Percentiles rank a stretch among this genome's conserved stretches.
phyloP scores from a whole-genome alignment of 2,797 vertebrate genomes.

The Cossypha polioptera region DNA sequence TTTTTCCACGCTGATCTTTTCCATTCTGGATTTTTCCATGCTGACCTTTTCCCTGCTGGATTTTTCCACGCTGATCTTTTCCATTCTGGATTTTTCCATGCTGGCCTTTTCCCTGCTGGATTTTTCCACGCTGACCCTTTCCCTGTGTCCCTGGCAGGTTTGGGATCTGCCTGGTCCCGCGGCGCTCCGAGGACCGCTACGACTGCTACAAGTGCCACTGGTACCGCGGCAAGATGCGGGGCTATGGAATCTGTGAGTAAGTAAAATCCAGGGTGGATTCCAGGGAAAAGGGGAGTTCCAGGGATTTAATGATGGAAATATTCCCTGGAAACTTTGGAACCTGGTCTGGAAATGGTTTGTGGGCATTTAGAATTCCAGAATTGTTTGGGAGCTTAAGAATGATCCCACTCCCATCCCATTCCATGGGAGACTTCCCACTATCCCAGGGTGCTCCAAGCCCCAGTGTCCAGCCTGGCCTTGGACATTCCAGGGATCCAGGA shows the following conservation, averaged over 20 bases:
- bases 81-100: background rate
- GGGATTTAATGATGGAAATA: accelerated
- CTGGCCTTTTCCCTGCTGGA: background rate
- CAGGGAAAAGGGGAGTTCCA: accelerated
- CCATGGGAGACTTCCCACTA: accelerated
- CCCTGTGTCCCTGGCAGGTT: slow-evolving; percentile 52
- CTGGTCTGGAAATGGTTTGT: no score
- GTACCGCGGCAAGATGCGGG: slow-evolving; percentile 71
- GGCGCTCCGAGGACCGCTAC: slow-evolving; percentile 61
- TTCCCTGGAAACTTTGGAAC: background rate
- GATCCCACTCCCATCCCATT: no score
- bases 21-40: no score
- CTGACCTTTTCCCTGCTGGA: no score
- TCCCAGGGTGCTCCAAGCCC: accelerated
- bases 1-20: no score
- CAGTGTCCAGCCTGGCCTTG: background rate
- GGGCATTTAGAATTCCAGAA: background rate
- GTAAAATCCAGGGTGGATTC: background rate
- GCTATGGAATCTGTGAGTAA: slow-evolving; percentile 85
- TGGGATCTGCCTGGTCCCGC: slow-evolving; percentile 75
- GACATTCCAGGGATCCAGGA: background rate
- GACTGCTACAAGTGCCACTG: slow-evolving; percentile 85
- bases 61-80: background rate
- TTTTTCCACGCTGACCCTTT: background rate
- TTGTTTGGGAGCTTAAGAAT: background rate